phyloP scores from a whole-genome alignment of 2,888 invertebrate species.

The Cotesia congregata region DNA sequence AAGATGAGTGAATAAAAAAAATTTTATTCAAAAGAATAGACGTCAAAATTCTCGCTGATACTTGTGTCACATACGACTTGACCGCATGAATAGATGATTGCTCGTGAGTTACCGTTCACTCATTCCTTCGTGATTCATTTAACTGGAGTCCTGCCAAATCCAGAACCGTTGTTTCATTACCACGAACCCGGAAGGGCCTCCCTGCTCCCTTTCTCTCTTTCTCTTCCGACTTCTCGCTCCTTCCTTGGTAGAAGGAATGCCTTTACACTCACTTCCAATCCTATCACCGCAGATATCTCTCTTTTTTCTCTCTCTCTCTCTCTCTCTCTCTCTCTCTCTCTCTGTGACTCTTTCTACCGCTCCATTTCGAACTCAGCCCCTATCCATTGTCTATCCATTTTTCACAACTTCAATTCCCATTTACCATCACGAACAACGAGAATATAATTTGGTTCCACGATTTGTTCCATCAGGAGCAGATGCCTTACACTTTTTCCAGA shows the following conservation, averaged over 20 bases:
- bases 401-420: slow-evolving; percentile 36
- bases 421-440: slow-evolving; percentile 20
- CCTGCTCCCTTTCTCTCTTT: slow-evolving; percentile 36
- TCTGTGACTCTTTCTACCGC: background rate
- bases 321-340: background rate
- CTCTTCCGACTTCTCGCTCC: slow-evolving; percentile 26
- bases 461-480: slow-evolving; percentile 24
- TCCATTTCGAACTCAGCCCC: background rate
- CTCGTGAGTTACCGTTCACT: slow-evolving; percentile 53
- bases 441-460: slow-evolving; percentile 28
- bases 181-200: slow-evolving; percentile 45
- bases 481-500: slow-evolving; percentile 7
- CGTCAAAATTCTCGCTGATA: background rate
- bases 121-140: slow-evolving; percentile 60
- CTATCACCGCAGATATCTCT: slow-evolving; percentile 5
- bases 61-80: slow-evolving; percentile 45
- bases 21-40: no score
- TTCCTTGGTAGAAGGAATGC: background rate
- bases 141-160: slow-evolving; percentile 60
- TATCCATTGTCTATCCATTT: slow-evolving; percentile 29
- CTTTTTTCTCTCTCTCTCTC: background rate
- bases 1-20: no score
- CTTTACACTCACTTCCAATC: slow-evolving; percentile 9
- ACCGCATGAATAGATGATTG: slow-evolving; percentile 49
- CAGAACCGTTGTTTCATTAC: slow-evolving; percentile 51